These are phyloP conservation scores for Drosophila histrio DNA, from an alignment of 2,888 invertebrate species.

Conservation along the genomic window DNA sequence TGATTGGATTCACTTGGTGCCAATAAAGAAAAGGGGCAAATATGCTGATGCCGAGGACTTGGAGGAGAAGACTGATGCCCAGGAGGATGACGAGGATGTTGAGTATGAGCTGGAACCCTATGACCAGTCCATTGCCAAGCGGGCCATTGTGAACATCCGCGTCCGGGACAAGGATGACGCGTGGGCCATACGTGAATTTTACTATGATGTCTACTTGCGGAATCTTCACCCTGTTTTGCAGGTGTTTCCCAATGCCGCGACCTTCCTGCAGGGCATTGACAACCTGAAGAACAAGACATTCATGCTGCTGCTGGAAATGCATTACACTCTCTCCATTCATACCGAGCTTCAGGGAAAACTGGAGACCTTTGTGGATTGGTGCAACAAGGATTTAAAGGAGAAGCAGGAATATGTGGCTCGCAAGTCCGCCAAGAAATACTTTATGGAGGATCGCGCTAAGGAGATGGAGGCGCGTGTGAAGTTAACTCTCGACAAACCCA, in stretches of 20 bases:
- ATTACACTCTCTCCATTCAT: slow-evolving; percentile 80
- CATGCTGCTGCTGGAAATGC: slow-evolving; percentile 81
- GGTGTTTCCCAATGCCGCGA: slow-evolving; percentile 76
- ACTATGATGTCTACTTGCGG: slow-evolving; percentile 79
- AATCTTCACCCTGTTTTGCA: slow-evolving; percentile 78
- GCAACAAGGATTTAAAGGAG: slow-evolving; percentile 74
- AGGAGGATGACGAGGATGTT: slow-evolving; percentile 53
- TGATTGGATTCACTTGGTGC: slow-evolving; percentile 82
- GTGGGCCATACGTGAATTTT: slow-evolving; percentile 82
- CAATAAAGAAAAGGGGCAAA: slow-evolving; percentile 39
- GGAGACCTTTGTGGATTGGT: slow-evolving; percentile 80
- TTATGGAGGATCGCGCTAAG: slow-evolving; percentile 78
- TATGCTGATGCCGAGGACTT: slow-evolving; percentile 49
- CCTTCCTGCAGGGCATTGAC: slow-evolving; percentile 77
- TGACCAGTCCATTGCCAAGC: slow-evolving; percentile 79
- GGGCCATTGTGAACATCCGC: slow-evolving; percentile 77
- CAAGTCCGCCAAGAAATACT: slow-evolving; percentile 81
- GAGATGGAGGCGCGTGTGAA: slow-evolving; percentile 68
- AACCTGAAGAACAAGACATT: slow-evolving; percentile 82
- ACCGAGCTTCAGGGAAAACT: slow-evolving; percentile 77
- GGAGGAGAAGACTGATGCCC: neutral
- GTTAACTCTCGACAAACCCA: slow-evolving; percentile 65
- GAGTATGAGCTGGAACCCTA: slow-evolving; percentile 78
- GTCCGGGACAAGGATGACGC: slow-evolving; percentile 82
- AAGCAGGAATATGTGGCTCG: slow-evolving; percentile 79